Evolutionary conservation across 2,888 invertebrate species (phyloP), one percentile per base, ranked within the genome.

Genomic region (Zaprionus obscuricornis): DNA sequence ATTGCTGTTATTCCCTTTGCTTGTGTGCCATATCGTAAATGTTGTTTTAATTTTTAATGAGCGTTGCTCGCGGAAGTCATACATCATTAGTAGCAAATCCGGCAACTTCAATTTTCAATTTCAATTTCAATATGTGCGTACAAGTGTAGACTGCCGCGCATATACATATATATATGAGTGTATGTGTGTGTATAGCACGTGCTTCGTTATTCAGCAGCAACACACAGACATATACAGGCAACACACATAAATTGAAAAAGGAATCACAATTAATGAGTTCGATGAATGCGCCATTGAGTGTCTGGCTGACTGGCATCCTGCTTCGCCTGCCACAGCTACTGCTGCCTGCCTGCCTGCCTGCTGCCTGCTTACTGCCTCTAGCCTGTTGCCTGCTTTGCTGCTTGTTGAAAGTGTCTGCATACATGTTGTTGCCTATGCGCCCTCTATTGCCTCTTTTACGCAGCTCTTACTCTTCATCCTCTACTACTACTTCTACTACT

Each of bases 201-300:
- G 49, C 55, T 16, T 5, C 20, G 5, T 11, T 42, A 54, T 34
- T 3, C 59, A 47, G 52, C 17, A 11, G 29, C 3, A 27, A n/a
- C 16, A 39, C 47, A 36, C 13, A 49, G 4, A 27, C 20, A 16
- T 40, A 27, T 24, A 36, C 54, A 22, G 22, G 24, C 16, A 11
- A 59, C 52, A 70, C 64, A 74, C 70, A 78, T 74, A 86, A 86
- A 86, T 76, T 85, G 73, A 74, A 77, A 82, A 74, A 83, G 71
- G 68, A 76, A 76, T 79, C 84, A 74, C 84, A 85, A 86, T 86
- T 86, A 86, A 83, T 86, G 86, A 85, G 84, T 86, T 85, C 85
- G 74, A 74, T 83, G 74, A 79, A 72, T 74, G 46, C 63, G 71
- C 65, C 68, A 74, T 71, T 59, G 58, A 52, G 51, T 52, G 58